phyloP scores from a whole-genome alignment of 2,888 invertebrate species.

The Pilophorus perplexus region DNA sequence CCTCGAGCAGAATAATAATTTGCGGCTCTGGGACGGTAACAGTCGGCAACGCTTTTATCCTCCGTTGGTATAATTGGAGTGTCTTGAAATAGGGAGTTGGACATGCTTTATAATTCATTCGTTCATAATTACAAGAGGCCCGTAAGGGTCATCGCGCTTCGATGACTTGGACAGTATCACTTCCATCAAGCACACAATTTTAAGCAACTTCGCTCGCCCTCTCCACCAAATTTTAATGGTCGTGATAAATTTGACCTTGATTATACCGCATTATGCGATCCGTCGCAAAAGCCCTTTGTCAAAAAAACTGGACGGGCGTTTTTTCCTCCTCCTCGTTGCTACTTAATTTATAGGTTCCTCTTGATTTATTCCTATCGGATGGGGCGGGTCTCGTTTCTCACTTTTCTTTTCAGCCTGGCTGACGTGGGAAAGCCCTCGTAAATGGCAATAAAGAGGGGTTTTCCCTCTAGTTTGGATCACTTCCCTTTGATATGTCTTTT shows the following conservation, averaged over 20 bases:
- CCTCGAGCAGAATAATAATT: too few species aligned
- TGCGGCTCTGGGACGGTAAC: too few species aligned
- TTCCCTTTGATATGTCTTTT: not conserved
- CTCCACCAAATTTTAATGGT: too few species aligned
- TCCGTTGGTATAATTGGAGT: constrained; percentile 5
- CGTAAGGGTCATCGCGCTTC: too few species aligned
- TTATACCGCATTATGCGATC: too few species aligned
- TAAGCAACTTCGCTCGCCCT: too few species aligned
- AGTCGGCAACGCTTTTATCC: constrained; percentile 1
- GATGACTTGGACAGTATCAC: too few species aligned
- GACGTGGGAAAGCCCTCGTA: not conserved
- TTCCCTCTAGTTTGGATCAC: not conserved
- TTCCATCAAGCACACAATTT: too few species aligned
- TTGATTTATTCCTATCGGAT: constrained; percentile 14
- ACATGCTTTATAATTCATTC: too few species aligned
- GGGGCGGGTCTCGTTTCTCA: constrained; percentile 21
- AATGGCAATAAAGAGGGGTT: not conserved
- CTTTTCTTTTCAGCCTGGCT: constrained; percentile 4
- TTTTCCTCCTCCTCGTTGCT: not conserved
- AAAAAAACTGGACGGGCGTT: not conserved
- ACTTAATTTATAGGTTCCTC: constrained; percentile 1
- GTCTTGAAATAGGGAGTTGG: not conserved
- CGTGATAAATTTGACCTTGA: too few species aligned
- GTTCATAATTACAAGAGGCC: too few species aligned
- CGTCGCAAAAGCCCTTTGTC: not conserved